Evolutionary conservation across 2,797 vertebrate genomes (phyloP).

Genomic region (Paedocypris micromegethes): DNA sequence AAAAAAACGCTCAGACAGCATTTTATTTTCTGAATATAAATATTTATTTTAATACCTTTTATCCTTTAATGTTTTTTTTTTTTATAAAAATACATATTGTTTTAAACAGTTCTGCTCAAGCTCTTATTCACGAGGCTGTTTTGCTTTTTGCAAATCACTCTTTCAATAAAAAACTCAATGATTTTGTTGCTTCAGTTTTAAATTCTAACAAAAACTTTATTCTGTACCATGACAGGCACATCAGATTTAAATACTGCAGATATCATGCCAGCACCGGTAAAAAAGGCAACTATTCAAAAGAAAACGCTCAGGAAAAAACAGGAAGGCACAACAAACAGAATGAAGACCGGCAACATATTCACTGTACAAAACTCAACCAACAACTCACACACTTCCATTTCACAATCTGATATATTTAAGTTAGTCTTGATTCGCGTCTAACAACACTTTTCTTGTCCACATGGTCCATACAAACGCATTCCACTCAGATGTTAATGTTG

Average conservation of each 20-base stretch:
- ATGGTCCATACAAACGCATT: no score
- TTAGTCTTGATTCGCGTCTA: no score
- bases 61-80: slow-evolving; percentile 53
- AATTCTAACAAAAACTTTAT: not conserved
- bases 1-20: slow-evolving; percentile 11
- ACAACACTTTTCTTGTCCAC: no score
- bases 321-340: slow-evolving; percentile 34
- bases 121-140: slow-evolving; percentile 58
- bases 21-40: slow-evolving; percentile 93
- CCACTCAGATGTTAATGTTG: no score
- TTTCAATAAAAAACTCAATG: not conserved
- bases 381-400: not conserved
- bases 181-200: slow-evolving; percentile 1
- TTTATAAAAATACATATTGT: slow-evolving; percentile 99
- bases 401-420: no score
- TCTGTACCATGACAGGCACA: slow-evolving; percentile 3
- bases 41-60: slow-evolving; percentile 92
- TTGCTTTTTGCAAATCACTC: slow-evolving; percentile 13
- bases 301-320: slow-evolving; percentile 1
- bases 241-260: slow-evolving; percentile 32
- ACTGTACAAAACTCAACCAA: slow-evolving; percentile 11
- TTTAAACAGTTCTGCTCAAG: slow-evolving; percentile 90
- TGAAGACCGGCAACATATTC: slow-evolving; percentile 33
- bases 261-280: slow-evolving; percentile 16
- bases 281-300: slow-evolving; percentile 17